Conservation (phyloP, 2,888 invertebrate species). For the Timema cristinae region DNA sequence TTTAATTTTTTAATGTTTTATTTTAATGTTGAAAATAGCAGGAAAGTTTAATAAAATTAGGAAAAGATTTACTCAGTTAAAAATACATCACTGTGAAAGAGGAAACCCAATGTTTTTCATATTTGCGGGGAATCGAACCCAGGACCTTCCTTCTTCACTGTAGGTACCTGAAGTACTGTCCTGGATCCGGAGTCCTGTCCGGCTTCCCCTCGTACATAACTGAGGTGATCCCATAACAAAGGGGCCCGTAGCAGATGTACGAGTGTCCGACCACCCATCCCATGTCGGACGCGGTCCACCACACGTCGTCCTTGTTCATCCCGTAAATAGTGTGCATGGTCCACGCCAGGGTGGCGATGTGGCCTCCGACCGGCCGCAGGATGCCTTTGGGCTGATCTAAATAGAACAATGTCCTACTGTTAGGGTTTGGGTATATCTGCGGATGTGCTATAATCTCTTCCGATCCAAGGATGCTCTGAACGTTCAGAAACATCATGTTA, state of each 20-base stretch:
- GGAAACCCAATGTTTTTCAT: too few species aligned
- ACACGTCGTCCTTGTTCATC: slow-evolving; percentile 69
- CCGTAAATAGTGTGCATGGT: slow-evolving; percentile 80
- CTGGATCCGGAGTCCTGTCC: slow-evolving; percentile 88
- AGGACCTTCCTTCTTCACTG: too few species aligned
- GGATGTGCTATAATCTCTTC: too few species aligned
- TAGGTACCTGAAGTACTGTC: slow-evolving; percentile 78
- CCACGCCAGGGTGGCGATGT: slow-evolving; percentile 82
- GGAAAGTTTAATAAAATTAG: too few species aligned
- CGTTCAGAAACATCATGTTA: too few species aligned
- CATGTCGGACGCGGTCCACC: slow-evolving; percentile 88
- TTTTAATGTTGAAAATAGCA: too few species aligned
- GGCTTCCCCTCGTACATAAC: slow-evolving; percentile 92
- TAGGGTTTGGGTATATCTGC: too few species aligned
- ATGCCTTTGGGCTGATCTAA: slow-evolving; percentile 71
- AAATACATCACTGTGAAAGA: too few species aligned
- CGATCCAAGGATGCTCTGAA: too few species aligned
- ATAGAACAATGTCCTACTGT: slow-evolving; percentile 15
- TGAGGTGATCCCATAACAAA: slow-evolving; percentile 75
- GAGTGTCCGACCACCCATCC: slow-evolving; percentile 96
- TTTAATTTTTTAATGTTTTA: too few species aligned
- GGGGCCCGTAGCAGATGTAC: slow-evolving; percentile 89
- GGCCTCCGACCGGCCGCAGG: slow-evolving; percentile 82
- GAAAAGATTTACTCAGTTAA: too few species aligned
- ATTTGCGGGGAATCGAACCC: too few species aligned